phyloP scores from a whole-genome alignment of 1,140 invertebrate species.

The Harlomillsia oculata region DNA sequence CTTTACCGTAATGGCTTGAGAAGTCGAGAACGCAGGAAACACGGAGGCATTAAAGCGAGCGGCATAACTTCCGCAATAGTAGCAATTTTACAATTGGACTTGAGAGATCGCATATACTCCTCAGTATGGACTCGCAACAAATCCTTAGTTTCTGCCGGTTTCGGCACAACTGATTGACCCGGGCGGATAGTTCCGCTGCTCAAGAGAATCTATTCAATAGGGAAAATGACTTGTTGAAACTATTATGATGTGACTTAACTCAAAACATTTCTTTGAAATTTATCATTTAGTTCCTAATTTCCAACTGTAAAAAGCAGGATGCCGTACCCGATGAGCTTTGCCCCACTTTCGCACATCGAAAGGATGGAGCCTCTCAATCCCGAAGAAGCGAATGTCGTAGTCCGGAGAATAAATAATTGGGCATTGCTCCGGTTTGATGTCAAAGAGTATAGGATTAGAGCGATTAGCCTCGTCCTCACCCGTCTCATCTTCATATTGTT shows the following conservation, averaged over 20 bases:
- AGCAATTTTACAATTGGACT: slow-evolving; percentile 69
- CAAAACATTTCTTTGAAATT: slow-evolving; percentile 1
- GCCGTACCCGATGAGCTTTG: slow-evolving; percentile 57
- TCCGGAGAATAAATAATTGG: slow-evolving; percentile 65
- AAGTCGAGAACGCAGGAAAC: slow-evolving; percentile 62
- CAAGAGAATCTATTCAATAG: slow-evolving; percentile 47
- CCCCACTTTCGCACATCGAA: slow-evolving; percentile 81
- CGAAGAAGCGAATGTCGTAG: slow-evolving; percentile 72
- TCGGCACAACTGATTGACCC: slow-evolving; percentile 51
- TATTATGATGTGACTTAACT: background rate
- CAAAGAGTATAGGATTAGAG: too few relatives aligned
- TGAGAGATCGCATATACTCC: slow-evolving; percentile 58
- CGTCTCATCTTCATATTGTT: too few relatives aligned
- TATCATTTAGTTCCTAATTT: slow-evolving; percentile 25
- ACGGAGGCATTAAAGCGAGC: slow-evolving; percentile 64
- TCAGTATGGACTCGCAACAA: slow-evolving; percentile 60
- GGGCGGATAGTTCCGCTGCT: slow-evolving; percentile 46
- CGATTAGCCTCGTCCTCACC: too few relatives aligned
- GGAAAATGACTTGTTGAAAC: background rate
- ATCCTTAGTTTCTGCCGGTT: slow-evolving; percentile 58
- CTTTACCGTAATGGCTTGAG: slow-evolving; percentile 58
- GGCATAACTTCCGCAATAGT: slow-evolving; percentile 65
- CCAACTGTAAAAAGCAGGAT: slow-evolving; percentile 11
- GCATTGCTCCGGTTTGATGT: slow-evolving; percentile 41
- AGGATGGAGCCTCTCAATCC: slow-evolving; percentile 73